Conservation (phyloP, 2,797 vertebrate species). For the Eupleurogrammus muticus region DNA sequence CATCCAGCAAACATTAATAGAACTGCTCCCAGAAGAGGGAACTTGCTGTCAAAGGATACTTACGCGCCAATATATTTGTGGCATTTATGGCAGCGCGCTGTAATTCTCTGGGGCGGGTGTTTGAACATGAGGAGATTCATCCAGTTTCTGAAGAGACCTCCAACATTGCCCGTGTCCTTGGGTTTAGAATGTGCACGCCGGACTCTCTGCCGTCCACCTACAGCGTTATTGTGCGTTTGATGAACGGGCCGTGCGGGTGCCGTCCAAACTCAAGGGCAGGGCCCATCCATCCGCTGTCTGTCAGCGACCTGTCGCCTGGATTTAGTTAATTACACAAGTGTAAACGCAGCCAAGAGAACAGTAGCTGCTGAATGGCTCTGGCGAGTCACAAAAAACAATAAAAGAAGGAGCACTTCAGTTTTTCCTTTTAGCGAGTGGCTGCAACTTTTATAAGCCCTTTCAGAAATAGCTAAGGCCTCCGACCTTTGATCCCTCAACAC, state of each 20-base stretch:
- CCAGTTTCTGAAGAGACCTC: conserved; percentile 36
- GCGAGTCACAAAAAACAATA: conserved; percentile 39
- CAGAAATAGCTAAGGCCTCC: conserved; percentile 32
- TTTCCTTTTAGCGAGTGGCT: conserved; percentile 44
- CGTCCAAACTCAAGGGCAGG: conserved; percentile 69
- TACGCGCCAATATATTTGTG: conserved; percentile 68
- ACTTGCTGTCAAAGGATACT: conserved; percentile 62
- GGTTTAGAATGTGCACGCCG: conserved; percentile 29
- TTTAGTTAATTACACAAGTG: conserved; percentile 75
- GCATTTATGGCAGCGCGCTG: conserved; percentile 43
- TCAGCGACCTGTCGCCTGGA: conserved; percentile 77
- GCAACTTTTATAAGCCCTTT: conserved; percentile 45
- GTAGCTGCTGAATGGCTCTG: conserved; percentile 43
- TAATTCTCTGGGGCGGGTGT: conserved; percentile 51
- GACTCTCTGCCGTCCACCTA: conserved; percentile 50
- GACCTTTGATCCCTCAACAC: conserved; percentile 47
- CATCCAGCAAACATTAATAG: conserved; percentile 61
- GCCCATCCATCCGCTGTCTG: conserved; percentile 75
- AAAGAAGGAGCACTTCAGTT: conserved; percentile 22
- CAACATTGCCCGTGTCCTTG: conserved; percentile 61
- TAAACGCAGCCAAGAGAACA: conserved; percentile 74
- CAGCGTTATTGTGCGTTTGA: conserved; percentile 69
- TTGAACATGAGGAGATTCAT: conserved; percentile 33
- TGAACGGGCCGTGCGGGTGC: conserved; percentile 61
- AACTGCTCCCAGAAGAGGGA: conserved; percentile 60